Evolutionary conservation across 2,113 vertebrate genomes (phyloP).

Genomic region (Ictalurus punctatus): DNA sequence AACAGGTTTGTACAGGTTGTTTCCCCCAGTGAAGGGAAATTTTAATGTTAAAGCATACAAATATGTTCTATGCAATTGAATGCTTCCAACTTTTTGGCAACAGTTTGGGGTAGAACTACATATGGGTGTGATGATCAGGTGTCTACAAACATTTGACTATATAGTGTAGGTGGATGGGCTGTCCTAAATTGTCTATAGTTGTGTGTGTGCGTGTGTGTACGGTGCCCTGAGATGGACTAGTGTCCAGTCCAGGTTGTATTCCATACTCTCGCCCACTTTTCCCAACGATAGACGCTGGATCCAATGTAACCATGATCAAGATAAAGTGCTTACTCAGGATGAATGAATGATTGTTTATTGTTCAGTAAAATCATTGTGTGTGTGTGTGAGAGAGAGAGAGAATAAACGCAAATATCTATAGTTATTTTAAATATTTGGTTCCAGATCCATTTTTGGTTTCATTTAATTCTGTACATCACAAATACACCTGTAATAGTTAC

Average conservation of each 20-base stretch:
- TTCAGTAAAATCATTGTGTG: neutral
- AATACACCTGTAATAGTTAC: neutral
- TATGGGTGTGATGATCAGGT: neutral
- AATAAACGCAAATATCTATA: constrained; percentile 7
- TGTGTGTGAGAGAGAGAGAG: too few relatives aligned
- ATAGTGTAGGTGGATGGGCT: too few relatives aligned
- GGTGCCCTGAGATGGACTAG: neutral
- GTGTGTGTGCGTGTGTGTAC: neutral
- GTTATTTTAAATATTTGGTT: constrained; percentile 63
- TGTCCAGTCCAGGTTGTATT: neutral
- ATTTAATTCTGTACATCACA: neutral
- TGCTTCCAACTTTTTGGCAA: too few relatives aligned
- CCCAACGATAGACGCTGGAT: neutral
- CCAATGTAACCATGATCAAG: neutral
- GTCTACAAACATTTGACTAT: neutral
- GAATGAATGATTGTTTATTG: constrained; percentile 63
- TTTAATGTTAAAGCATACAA: too few relatives aligned
- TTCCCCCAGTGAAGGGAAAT: too few relatives aligned
- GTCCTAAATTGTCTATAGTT: too few relatives aligned
- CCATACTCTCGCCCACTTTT: neutral
- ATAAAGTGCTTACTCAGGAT: constrained; percentile 47
- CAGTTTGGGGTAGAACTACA: neutral
- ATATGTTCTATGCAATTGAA: too few relatives aligned
- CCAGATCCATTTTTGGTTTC: neutral
- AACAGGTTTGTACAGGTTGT: too few relatives aligned